Percentiles rank a stretch among this genome's conserved stretches.
Evolutionary conservation across 1,140 invertebrate species (phyloP).

Genomic region (Scylla paramamosain): DNA sequence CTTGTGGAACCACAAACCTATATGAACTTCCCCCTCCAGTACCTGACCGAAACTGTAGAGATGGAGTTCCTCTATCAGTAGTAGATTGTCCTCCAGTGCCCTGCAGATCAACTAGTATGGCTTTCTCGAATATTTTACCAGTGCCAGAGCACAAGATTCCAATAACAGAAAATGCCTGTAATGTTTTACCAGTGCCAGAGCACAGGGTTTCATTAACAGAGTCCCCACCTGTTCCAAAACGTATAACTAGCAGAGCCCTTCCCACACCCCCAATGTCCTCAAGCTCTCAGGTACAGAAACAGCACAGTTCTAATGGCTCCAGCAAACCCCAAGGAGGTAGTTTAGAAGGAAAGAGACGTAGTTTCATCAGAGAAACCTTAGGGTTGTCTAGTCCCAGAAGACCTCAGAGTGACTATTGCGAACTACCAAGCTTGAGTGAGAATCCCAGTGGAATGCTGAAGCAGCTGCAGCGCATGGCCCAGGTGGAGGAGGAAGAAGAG

Average conservation of each 20-base stretch:
- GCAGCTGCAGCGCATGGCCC: slow-evolving; percentile 73
- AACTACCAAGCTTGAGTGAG: slow-evolving; percentile 59
- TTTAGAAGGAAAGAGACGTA: slow-evolving; percentile 60
- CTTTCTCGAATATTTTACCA: slow-evolving; percentile 56
- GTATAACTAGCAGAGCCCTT: slow-evolving; percentile 71
- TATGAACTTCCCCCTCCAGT: slow-evolving; percentile 51
- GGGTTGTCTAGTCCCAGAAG: slow-evolving; percentile 50
- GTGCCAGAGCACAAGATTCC: slow-evolving; percentile 53
- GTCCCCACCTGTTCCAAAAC: slow-evolving; percentile 70
- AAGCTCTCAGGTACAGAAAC: neutral
- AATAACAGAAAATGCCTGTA: neutral
- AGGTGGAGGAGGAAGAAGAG: slow-evolving; percentile 74
- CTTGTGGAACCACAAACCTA: slow-evolving; percentile 10
- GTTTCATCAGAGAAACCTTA: slow-evolving; percentile 59
- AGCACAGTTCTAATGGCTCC: slow-evolving; percentile 46
- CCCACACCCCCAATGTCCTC: slow-evolving; percentile 55
- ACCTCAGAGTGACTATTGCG: slow-evolving; percentile 64
- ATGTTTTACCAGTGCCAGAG: slow-evolving; percentile 65
- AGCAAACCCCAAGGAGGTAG: slow-evolving; percentile 59
- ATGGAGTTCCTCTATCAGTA: neutral
- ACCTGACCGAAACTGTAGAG: slow-evolving; percentile 59
- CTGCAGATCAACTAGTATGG: slow-evolving; percentile 65
- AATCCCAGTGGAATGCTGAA: slow-evolving; percentile 65
- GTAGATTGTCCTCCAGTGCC: slow-evolving; percentile 48
- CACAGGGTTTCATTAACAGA: slow-evolving; percentile 66